Percentiles rank a stretch among this genome's conserved stretches.
Conservation (phyloP, 2,797 vertebrate species). For the Scleropages formosus region DNA sequence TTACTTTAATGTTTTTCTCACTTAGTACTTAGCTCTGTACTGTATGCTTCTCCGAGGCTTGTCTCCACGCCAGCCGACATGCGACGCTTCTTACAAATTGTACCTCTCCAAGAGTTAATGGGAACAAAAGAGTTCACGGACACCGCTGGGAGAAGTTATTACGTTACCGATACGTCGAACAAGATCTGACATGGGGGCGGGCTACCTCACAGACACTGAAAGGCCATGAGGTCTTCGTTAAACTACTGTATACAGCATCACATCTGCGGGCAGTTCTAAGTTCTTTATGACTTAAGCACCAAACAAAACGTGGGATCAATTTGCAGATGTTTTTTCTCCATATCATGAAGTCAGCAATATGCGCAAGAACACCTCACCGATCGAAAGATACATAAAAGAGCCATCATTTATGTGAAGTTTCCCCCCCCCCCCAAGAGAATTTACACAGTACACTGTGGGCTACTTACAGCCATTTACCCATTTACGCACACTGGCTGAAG, state of each 20-base stretch:
- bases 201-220: no score
- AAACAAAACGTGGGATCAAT: no score
- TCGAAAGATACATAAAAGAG: no score
- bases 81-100: not conserved
- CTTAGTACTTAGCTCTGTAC: not conserved
- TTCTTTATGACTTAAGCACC: no score
- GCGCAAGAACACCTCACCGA: no score
- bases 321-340: no score
- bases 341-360: no score
- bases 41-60: constrained; percentile 16
- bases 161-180: constrained; percentile 2
- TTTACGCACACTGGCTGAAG: no score
- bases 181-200: not conserved
- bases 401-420: no score
- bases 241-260: constrained; percentile 50
- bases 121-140: not conserved
- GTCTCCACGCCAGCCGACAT: not conserved
- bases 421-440: no score
- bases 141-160: not conserved
- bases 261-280: constrained; percentile 17
- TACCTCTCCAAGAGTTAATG: not conserved
- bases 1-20: constrained; percentile 10
- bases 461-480: no score
- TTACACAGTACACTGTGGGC: no score
- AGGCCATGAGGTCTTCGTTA: constrained; percentile 36